Evolutionary conservation across 2,797 vertebrate genomes (phyloP), one percentile per base, ranked within the genome.

Genomic region (Lateolabrax maculatus): DNA sequence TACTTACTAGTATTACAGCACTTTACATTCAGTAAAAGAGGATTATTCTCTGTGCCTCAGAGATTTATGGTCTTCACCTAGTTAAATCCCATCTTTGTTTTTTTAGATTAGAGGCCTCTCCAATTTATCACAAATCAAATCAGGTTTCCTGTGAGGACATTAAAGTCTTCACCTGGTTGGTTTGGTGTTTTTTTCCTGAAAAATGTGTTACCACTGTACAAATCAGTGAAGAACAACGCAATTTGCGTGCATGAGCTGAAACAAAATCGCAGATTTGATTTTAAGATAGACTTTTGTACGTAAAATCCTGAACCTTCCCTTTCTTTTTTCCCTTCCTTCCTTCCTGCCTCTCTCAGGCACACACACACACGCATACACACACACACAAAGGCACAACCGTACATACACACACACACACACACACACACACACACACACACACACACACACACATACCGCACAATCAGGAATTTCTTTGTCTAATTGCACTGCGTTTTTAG

Each of bases 401-500:
- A 62, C 60, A 46, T 0, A 49, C 19, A n/a, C 27, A 60, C 31
- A 74, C 15, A 48, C 53, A 63, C 2, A 69, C n/a, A n/a, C n/a
- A n/a, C n/a, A n/a, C n/a, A n/a, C n/a, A n/a, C n/a, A n/a, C n/a
- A n/a, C n/a, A n/a, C n/a, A n/a, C n/a, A n/a, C n/a, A n/a, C n/a
- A n/a, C n/a, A n/a, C n/a, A n/a, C n/a, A n/a, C n/a, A n/a, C n/a
- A n/a, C n/a, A n/a, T n/a, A n/a, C 12, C 12, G 25, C 25, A 75
- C 53, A 29, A 53, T 52, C 46, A 51, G 12, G 21, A 74, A 48
- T 65, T 36, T 67, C 29, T 62, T 68, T 84, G 73, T 72, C 53
- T 78, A 62, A 55, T 55, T 82, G 19, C 34, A 37, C 25, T 63
- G 75, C 23, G 37, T 80, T 80, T 37, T 51, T n/a, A n/a, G 58